Evolutionary conservation across 2,113 vertebrate genomes (phyloP).

Genomic region (Antechinus flavipes): DNA sequence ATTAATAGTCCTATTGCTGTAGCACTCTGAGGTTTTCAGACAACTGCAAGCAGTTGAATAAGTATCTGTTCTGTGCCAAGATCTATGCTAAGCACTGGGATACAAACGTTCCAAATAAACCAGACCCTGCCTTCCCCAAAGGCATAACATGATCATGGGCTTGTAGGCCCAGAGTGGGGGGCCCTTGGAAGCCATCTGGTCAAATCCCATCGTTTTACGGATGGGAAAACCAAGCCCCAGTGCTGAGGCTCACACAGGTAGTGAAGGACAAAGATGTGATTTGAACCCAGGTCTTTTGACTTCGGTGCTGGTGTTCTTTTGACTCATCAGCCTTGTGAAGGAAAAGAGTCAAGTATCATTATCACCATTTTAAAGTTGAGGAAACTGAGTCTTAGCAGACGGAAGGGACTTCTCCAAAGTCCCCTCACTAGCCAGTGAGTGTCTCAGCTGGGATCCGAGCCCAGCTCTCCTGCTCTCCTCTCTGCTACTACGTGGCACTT

Average conservation of each 20-base stretch:
- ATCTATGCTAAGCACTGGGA: not conserved
- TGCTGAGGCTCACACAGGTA: not conserved
- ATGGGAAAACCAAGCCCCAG: not conserved
- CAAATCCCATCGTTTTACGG: not conserved
- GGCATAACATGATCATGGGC: no score
- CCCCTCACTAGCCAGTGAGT: not conserved
- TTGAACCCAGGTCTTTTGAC: not conserved
- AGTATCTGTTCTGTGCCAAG: not conserved
- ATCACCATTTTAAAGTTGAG: not conserved
- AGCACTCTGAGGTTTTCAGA: not conserved
- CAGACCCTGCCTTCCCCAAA: no score
- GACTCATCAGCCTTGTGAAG: not conserved
- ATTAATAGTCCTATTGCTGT: not conserved
- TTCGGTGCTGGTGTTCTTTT: not conserved
- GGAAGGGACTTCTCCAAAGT: not conserved
- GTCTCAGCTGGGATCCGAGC: not conserved
- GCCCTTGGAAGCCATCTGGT: not conserved
- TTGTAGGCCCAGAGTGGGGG: not conserved
- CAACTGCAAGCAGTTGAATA: not conserved
- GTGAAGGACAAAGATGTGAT: not conserved
- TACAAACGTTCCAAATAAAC: not conserved
- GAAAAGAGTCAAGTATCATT: not conserved
- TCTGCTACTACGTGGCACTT: slow-evolving; percentile 55
- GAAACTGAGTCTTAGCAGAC: not conserved
- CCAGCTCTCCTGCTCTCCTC: slow-evolving; percentile 47